Evolutionary conservation across 2,113 vertebrate genomes (phyloP), one percentile per base, ranked within the genome.

Genomic region (Micromys minutus): DNA sequence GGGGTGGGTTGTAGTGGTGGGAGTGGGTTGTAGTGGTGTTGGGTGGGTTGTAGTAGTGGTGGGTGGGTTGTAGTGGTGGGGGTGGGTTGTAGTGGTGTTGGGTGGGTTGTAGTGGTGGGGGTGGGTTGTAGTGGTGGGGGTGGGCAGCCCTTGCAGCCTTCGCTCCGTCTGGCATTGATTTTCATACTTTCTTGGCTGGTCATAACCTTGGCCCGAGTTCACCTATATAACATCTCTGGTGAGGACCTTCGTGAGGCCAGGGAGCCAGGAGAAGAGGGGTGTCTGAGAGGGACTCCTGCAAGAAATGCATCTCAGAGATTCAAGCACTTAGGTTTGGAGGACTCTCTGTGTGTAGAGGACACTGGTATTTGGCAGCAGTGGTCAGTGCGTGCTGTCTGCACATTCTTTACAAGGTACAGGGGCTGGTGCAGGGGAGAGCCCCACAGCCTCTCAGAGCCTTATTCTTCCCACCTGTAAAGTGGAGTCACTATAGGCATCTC

Each of bases 301-400:
- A 69, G 69, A 61, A 17, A 75, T 26, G 39, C 79, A 67, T 61
- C 67, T 61, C 74, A n/a, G 19, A 67, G 4, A 31, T 15, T 11
- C 4, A 76, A 72, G 7, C 29, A 0, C 13, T 0, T 0, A 1
- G 63, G 74, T 42, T 8, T 0, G 13, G 61, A 15, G 22, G 47
- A 26, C 75, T 34, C 63, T 45, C 5, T 85, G 61, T 7, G 50
- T 61, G 39, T 47, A 39, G 63, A 95, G 17, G 15, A 34, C 7
- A 1, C 31, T 5, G 45, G 29, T 36, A 45, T 79, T 21, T 39
- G 42, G 39, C 31, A 29, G 55, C 24, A 72, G 9, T 31, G 21
- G 39, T 42, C 42, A 3, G 1, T 2, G 7, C 29, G 21, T 17
- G 10, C 59, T 42, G 36, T 39, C 17, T 47, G 50, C 12, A 71